Conservation (phyloP, 2,797 vertebrate species). For the Crocodylus rhombifer region DNA sequence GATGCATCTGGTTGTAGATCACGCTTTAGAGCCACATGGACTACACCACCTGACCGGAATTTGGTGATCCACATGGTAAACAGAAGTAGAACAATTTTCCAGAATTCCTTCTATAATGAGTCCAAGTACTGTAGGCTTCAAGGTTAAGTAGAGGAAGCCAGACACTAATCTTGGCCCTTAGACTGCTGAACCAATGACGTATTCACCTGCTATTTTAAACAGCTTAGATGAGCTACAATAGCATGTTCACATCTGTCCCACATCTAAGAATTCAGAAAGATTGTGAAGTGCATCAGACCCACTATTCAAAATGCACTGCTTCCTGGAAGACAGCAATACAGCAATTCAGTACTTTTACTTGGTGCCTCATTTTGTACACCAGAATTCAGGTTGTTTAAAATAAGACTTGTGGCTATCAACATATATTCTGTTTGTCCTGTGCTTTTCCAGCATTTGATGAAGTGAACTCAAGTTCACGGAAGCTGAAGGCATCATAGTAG, state of each 20-base stretch:
- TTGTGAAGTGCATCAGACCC: not conserved
- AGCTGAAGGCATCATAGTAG: no score
- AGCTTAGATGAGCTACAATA: not conserved
- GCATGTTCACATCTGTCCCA: not conserved
- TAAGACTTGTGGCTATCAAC: not conserved
- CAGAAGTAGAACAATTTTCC: not conserved
- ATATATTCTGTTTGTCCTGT: not conserved
- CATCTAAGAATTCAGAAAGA: not conserved
- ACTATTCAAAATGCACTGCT: no score
- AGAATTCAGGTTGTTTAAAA: no score
- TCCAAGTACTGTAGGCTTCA: not conserved
- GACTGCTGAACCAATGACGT: not conserved
- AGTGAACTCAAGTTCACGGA: no score
- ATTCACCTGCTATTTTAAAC: not conserved
- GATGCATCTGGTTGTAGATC: not conserved
- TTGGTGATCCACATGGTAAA: no score
- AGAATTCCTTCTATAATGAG: accelerated
- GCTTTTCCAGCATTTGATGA: no score
- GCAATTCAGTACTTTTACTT: not conserved
- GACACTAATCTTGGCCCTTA: not conserved
- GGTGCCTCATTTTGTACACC: not conserved
- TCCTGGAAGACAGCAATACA: not conserved
- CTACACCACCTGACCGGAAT: not conserved
- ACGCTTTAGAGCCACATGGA: not conserved
- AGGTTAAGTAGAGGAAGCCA: not conserved